These are phyloP conservation scores for Hormaphis cornu DNA, from an alignment of 1,140 invertebrate genomes.

Conservation along the genomic window DNA sequence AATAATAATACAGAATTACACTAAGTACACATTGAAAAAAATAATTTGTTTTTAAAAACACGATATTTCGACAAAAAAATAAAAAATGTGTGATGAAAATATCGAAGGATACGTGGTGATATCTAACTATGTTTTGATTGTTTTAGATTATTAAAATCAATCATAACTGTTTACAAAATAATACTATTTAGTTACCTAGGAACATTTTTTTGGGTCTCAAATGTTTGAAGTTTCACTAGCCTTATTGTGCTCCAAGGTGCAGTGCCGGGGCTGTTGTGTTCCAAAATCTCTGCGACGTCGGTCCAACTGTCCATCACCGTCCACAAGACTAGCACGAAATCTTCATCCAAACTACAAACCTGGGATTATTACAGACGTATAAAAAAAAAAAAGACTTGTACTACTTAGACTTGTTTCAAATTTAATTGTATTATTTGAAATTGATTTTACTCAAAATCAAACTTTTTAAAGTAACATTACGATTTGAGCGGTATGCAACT, in stretches of 20 bases:
- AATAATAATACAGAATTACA: no score
- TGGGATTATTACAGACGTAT: background rate
- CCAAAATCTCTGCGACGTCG: background rate
- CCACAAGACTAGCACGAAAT: conserved; percentile 1
- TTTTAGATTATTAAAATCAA: background rate
- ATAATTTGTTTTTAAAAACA: no score
- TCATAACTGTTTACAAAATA: background rate
- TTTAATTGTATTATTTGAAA: no score
- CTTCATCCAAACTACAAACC: conserved; percentile 18
- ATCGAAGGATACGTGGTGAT: no score
- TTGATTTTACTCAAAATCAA: no score
- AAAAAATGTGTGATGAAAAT: no score
- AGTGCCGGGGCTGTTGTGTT: background rate
- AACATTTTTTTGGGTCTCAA: background rate
- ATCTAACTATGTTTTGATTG: no score
- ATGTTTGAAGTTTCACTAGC: background rate
- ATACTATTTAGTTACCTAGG: background rate
- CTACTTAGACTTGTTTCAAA: no score
- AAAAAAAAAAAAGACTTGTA: background rate
- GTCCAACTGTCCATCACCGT: background rate
- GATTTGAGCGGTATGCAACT: no score
- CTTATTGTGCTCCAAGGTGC: background rate
- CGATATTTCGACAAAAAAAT: no score
- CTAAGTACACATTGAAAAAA: no score
- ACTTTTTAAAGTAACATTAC: no score